Evolutionary conservation across 2,888 invertebrate species (phyloP).

Genomic region (Tanaodytes sp.): DNA sequence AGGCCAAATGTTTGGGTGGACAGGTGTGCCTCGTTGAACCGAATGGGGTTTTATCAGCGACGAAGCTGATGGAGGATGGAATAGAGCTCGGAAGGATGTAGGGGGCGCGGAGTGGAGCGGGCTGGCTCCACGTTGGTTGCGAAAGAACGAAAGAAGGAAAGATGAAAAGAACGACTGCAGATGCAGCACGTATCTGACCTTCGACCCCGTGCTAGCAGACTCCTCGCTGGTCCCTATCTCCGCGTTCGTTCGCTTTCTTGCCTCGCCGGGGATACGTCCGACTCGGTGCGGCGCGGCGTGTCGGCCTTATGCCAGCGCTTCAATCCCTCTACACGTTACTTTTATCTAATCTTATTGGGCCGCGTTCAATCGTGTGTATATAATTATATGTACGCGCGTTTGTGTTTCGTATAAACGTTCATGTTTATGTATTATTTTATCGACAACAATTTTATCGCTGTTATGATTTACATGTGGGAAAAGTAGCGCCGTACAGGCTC

Average conservation of each 20-base stretch:
- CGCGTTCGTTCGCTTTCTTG: constrained; percentile 59
- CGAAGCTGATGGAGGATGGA: constrained; percentile 27
- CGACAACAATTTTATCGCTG: neutral
- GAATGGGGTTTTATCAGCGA: constrained; percentile 41
- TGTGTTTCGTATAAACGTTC: too few species aligned
- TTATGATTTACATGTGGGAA: too few species aligned
- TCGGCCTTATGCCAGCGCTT: too few species aligned
- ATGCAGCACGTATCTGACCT: constrained; percentile 69
- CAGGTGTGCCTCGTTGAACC: constrained; percentile 52
- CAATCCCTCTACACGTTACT: constrained; percentile 43
- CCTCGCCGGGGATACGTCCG: constrained; percentile 46
- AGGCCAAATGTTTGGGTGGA: too few species aligned
- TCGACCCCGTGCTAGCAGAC: constrained; percentile 63
- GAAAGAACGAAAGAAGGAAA: constrained; percentile 54
- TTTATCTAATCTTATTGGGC: constrained; percentile 42
- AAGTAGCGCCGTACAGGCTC: too few species aligned
- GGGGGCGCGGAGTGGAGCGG: constrained; percentile 41
- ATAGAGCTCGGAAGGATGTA: constrained; percentile 38
- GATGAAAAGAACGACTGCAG: constrained; percentile 61
- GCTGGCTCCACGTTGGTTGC: constrained; percentile 53
- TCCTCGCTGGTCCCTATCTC: constrained; percentile 63
- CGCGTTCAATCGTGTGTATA: constrained; percentile 9
- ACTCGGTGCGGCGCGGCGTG: too few species aligned
- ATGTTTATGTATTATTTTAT: constrained; percentile 19
- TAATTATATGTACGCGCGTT: constrained; percentile 31